Conservation (phyloP, 1,140 invertebrate genomes). For the Uloborus diversus region DNA sequence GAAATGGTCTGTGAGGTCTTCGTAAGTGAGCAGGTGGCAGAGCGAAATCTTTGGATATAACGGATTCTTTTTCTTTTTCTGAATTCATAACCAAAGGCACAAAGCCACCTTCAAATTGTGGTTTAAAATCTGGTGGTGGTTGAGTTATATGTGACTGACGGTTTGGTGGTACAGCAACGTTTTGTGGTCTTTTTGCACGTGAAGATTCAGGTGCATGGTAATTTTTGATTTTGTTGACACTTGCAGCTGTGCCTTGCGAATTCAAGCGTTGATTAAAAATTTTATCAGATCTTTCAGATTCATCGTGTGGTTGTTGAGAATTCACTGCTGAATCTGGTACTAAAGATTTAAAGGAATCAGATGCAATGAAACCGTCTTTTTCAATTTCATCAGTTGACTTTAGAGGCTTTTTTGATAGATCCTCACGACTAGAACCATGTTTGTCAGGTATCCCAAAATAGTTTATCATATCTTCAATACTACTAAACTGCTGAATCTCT, state of each 20-base stretch:
- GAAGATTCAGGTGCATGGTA: no score
- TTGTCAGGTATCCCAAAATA: no score
- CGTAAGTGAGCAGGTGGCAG: not conserved
- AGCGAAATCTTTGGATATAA: not conserved
- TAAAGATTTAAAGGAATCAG: no score
- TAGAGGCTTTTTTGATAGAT: not conserved
- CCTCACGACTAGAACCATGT: not conserved
- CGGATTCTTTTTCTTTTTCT: conserved; percentile 18
- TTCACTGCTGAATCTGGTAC: not conserved
- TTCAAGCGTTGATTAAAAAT: conserved; percentile 9
- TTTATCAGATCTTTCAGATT: conserved; percentile 49
- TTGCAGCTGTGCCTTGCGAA: not conserved
- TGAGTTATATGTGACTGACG: not conserved
- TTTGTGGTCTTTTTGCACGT: no score
- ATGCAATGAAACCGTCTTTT: not conserved
- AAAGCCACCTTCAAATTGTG: conserved; percentile 43
- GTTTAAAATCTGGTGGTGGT: conserved; percentile 6
- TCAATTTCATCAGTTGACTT: conserved; percentile 11
- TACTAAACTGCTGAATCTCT: no score
- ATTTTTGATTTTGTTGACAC: conserved; percentile 1
- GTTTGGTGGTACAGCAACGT: not conserved
- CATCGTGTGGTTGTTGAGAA: conserved; percentile 27
- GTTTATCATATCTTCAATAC: no score
- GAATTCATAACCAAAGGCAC: conserved; percentile 42
- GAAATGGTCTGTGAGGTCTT: conserved; percentile 54